A percentile compares a stretch with the other conserved stretches of the same genome.
Conservation (phyloP, 2,797 vertebrate species). For the Micromesistius poutassou region DNA sequence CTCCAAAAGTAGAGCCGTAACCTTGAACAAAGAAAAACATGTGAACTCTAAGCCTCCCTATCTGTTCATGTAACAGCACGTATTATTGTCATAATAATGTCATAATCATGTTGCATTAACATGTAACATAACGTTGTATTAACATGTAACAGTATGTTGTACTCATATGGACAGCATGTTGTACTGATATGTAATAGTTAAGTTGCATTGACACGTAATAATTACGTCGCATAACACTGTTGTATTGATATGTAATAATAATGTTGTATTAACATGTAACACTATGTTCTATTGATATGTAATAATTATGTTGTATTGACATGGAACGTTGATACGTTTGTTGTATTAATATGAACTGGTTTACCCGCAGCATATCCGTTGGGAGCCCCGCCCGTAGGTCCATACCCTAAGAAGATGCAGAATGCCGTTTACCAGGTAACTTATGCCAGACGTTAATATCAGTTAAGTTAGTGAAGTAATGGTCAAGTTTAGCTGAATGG, state of each 20-base stretch:
- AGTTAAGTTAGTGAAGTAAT: background rate
- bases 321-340: background rate
- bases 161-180: background rate
- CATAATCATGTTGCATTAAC: background rate
- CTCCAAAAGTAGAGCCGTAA: slow-evolving; percentile 40
- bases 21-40: slow-evolving; percentile 42
- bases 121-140: background rate
- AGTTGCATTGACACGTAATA: background rate
- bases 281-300: too few species aligned
- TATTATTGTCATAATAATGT: background rate
- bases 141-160: too few species aligned
- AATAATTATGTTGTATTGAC: too few species aligned
- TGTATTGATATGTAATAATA: background rate
- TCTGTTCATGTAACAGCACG: background rate
- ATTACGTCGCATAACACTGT: too few species aligned
- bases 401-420: slow-evolving; percentile 22
- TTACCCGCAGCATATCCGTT: slow-evolving; percentile 20
- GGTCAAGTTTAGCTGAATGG: background rate
- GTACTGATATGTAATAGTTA: background rate
- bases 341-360: background rate
- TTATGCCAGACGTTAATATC: background rate
- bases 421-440: background rate
- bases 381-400: slow-evolving; percentile 9
- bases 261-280: too few species aligned
- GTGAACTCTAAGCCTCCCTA: background rate